Conservation (phyloP, 2,888 invertebrate species). For the Lithophane semibrunnea region DNA sequence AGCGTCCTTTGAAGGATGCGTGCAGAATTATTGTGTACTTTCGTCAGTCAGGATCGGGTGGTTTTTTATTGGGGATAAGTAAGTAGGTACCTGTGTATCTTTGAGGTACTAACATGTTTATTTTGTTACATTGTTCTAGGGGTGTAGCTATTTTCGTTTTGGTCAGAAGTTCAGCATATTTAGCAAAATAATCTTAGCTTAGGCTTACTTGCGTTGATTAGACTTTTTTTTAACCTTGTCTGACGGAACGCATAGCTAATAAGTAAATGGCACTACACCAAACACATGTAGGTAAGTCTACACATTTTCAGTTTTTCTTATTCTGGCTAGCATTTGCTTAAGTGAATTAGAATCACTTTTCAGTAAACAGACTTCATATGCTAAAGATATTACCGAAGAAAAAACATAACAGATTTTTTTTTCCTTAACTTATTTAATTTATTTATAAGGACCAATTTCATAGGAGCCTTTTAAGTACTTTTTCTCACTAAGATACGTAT, state of each 20-base stretch:
- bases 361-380: not conserved
- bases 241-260: no score
- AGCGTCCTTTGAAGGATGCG: conserved; percentile 38
- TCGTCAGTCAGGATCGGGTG: not conserved
- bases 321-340: not conserved
- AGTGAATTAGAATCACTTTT: conserved; percentile 14
- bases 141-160: not conserved
- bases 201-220: not conserved
- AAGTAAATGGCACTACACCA: not conserved
- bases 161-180: not conserved
- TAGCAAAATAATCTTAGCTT: no score
- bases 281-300: not conserved
- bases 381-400: no score
- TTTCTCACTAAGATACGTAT: conserved; percentile 9
- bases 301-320: not conserved
- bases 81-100: not conserved
- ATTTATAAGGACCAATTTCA: not conserved
- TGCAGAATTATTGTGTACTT: conserved; percentile 15
- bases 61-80: not conserved
- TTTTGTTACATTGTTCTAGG: not conserved
- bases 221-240: not conserved
- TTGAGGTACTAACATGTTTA: not conserved
- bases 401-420: no score
- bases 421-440: not conserved
- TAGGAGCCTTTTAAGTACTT: conserved; percentile 3